Conservation (phyloP, 2,113 vertebrate genomes). For the Lasiurus borealis region DNA sequence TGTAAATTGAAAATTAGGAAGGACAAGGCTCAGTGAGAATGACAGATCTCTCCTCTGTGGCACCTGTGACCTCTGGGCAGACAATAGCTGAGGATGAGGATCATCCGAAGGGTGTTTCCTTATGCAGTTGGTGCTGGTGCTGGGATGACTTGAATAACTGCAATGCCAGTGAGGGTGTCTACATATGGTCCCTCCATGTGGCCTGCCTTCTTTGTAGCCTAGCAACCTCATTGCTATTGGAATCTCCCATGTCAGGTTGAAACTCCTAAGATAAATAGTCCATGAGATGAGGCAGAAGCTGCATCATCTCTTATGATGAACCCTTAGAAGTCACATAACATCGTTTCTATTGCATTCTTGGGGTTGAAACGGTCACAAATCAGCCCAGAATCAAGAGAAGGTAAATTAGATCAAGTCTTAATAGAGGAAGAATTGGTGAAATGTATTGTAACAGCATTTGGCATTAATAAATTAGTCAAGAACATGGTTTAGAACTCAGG, state of each 20-base stretch:
- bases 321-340: not conserved
- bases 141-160: not conserved
- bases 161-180: not conserved
- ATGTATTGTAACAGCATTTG: not conserved
- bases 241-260: not conserved
- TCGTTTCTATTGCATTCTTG: not conserved
- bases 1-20: not conserved
- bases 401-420: not conserved
- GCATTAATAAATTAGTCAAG: not conserved
- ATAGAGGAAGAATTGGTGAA: not conserved
- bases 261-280: not conserved
- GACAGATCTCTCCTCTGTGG: not conserved
- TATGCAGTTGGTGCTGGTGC: not conserved
- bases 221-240: fast-evolving
- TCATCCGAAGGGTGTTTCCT: not conserved
- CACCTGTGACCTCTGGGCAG: not conserved
- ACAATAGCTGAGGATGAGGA: not conserved
- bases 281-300: not conserved
- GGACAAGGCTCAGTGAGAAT: not conserved
- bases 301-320: not conserved
- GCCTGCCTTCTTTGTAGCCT: not conserved
- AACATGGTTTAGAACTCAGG: not conserved
- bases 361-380: not conserved
- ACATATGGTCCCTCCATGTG: not conserved
- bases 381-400: not conserved